These are phyloP conservation scores for Gryon sp. DNA, from an alignment of 1,140 invertebrate genomes.

Conservation along the genomic window DNA sequence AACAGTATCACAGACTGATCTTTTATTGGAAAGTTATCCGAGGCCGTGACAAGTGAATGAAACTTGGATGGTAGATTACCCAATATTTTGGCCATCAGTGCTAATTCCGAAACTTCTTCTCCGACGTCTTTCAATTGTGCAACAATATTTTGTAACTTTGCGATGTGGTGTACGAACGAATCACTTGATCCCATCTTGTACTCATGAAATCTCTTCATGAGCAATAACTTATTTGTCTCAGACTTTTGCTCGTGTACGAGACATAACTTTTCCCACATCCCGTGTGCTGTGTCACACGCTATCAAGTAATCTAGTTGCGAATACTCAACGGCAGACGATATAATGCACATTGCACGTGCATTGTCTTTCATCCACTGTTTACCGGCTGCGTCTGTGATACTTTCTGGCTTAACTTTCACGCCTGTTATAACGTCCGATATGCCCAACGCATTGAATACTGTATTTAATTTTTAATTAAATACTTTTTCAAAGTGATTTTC, in stretches of 20 bases:
- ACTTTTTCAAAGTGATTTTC: not conserved
- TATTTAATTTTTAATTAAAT: not conserved
- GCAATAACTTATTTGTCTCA: not conserved
- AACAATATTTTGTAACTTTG: slow-evolving; percentile 1
- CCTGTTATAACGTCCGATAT: not conserved
- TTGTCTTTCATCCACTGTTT: not conserved
- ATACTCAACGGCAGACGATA: not conserved
- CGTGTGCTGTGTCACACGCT: not conserved
- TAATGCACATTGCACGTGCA: slow-evolving; percentile 4
- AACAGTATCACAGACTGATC: slow-evolving; percentile 15
- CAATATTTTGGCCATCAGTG: slow-evolving; percentile 21
- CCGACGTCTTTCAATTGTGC: slow-evolving; percentile 6
- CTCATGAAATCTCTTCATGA: not conserved
- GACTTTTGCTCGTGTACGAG: not conserved
- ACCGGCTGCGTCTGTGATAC: not conserved
- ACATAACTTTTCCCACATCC: not conserved
- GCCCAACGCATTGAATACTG: not conserved
- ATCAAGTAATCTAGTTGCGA: not conserved
- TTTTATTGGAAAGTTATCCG: slow-evolving; percentile 9
- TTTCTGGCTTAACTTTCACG: not conserved
- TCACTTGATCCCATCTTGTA: not conserved
- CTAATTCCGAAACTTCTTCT: not conserved
- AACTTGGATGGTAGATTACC: slow-evolving; percentile 21
- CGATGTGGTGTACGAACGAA: not conserved
- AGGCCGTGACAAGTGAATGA: slow-evolving; percentile 12